phyloP scores from a whole-genome alignment of 2,797 vertebrate species.

The Premnoplex brunnescens region DNA sequence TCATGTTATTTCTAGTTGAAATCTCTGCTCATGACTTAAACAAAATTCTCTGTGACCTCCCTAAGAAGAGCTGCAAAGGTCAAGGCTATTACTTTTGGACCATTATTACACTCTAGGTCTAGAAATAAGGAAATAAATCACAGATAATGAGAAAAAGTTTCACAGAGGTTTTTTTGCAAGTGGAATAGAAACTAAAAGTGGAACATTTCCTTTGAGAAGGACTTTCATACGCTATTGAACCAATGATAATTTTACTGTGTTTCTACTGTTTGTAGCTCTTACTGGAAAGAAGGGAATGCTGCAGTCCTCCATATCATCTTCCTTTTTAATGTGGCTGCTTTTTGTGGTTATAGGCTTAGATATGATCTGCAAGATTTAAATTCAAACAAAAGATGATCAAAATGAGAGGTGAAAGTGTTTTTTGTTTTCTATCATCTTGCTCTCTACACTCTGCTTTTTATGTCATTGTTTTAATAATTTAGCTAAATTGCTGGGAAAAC shows the following conservation, averaged over 20 bases:
- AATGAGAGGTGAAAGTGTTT: not conserved
- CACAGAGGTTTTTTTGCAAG: not conserved
- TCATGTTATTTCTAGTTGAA: constrained; percentile 11
- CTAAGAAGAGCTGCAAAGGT: constrained; percentile 57
- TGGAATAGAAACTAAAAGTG: not conserved
- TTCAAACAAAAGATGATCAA: constrained; percentile 23
- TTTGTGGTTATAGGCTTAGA: not conserved
- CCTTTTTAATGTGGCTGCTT: not conserved
- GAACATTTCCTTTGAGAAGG: not conserved
- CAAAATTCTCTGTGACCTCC: constrained; percentile 13
- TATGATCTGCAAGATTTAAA: not conserved
- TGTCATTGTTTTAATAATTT: constrained; percentile 55
- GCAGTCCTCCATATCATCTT: not conserved
- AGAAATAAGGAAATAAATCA: constrained; percentile 51
- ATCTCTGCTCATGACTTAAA: constrained; percentile 29
- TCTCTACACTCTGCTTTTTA: constrained; percentile 1
- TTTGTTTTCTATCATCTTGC: not conserved
- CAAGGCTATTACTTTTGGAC: constrained; percentile 55
- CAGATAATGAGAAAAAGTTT: constrained; percentile 62
- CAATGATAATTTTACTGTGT: not conserved
- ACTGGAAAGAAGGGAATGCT: not conserved
- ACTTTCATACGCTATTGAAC: not conserved
- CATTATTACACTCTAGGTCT: constrained; percentile 47
- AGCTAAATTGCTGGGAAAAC: constrained; percentile 25
- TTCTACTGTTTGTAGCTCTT: not conserved